Conservation (phyloP, 2,888 invertebrate genomes). For the Panorpa germanica region DNA sequence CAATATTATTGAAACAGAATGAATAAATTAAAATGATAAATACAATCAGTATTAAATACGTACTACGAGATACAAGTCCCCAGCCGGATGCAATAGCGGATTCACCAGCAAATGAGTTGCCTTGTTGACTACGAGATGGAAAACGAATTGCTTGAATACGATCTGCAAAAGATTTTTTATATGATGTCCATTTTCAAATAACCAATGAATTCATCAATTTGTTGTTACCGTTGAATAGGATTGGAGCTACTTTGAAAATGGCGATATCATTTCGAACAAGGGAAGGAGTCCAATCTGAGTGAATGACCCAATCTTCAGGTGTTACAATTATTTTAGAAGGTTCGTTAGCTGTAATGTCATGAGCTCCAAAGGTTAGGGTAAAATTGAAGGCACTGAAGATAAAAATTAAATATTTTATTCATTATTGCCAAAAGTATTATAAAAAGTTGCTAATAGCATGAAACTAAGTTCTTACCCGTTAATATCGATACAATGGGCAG, state of each 20-base stretch:
- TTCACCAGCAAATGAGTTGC: slow-evolving; percentile 20
- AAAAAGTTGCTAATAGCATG: no score
- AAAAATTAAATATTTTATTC: no score
- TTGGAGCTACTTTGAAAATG: no score
- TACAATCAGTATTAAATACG: slow-evolving; percentile 8
- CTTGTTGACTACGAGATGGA: slow-evolving; percentile 20
- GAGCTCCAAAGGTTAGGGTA: slow-evolving; percentile 21
- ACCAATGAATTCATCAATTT: no score
- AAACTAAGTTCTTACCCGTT: no score
- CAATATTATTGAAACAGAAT: neutral
- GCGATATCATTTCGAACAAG: slow-evolving; percentile 22
- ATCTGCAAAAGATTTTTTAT: slow-evolving; percentile 16
- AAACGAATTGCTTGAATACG: slow-evolving; percentile 23
- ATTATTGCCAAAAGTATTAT: no score
- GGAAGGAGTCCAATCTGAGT: slow-evolving; percentile 22
- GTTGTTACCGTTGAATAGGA: no score
- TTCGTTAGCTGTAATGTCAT: slow-evolving; percentile 21
- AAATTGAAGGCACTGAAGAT: neutral
- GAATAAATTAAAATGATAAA: neutral
- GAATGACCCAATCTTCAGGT: slow-evolving; percentile 19
- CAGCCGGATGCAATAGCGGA: slow-evolving; percentile 26
- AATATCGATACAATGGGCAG: slow-evolving; percentile 8
- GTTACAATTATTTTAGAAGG: slow-evolving; percentile 23
- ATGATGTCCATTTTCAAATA: no score
- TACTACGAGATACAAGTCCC: slow-evolving; percentile 22